Evolutionary conservation across 2,113 vertebrate genomes (phyloP).

Genomic region (Petroica traversi): DNA sequence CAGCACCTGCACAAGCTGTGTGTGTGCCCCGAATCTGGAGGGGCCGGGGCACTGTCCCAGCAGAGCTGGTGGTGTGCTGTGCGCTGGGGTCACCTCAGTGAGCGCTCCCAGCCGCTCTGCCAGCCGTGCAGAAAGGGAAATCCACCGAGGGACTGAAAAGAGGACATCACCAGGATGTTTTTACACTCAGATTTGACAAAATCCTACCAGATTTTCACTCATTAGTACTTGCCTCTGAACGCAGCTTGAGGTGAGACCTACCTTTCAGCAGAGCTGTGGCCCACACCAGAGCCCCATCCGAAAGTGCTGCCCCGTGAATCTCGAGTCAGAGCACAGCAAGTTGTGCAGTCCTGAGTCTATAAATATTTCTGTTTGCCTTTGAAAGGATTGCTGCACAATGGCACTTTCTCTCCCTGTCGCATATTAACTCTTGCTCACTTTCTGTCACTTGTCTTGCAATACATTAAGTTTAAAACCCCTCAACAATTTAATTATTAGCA

Average conservation of each 20-base stretch:
- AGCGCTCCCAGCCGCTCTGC: fast-evolving
- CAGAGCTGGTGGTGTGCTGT: background rate
- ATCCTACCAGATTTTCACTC: background rate
- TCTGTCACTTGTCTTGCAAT: background rate
- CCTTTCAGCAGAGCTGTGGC: background rate
- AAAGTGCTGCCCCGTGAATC: background rate
- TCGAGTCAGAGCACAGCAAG: background rate
- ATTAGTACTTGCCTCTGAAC: background rate
- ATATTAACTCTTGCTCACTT: constrained; percentile 17
- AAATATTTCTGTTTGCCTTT: constrained; percentile 20
- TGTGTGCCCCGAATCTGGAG: fast-evolving
- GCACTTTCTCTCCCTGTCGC: background rate
- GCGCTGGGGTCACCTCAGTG: background rate
- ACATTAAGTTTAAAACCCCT: background rate
- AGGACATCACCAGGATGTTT: background rate
- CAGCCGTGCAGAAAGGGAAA: background rate
- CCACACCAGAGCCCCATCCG: background rate
- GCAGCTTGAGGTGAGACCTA: background rate
- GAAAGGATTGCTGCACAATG: background rate
- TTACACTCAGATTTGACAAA: background rate
- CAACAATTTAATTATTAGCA: background rate
- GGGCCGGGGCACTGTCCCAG: fast-evolving
- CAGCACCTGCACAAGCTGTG: fast-evolving
- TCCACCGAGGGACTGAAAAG: background rate
- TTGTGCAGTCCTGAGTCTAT: background rate